Conservation (phyloP, 2,113 vertebrate genomes). For the Macrotis lagotis region DNA sequence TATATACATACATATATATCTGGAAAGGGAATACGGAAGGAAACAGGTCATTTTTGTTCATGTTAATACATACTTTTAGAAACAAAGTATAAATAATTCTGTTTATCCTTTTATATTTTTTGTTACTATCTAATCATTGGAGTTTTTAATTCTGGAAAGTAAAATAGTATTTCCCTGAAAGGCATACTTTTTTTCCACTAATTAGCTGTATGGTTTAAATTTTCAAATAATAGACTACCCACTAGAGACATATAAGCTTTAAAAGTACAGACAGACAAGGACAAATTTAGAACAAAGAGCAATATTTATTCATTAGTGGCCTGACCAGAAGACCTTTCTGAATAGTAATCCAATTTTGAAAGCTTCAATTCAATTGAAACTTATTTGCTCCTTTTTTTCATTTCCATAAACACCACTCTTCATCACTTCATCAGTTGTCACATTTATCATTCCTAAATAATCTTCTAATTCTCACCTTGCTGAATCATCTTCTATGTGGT, state of each 20-base stretch:
- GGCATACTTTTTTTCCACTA: neutral
- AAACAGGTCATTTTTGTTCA: neutral
- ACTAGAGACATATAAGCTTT: neutral
- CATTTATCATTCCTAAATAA: neutral
- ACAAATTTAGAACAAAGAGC: conserved; percentile 22
- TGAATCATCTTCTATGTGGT: neutral
- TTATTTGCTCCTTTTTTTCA: neutral
- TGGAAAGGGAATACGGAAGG: neutral
- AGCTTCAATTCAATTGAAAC: conserved; percentile 38
- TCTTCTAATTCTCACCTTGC: neutral
- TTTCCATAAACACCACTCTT: neutral
- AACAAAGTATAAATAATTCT: neutral
- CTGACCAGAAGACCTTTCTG: conserved; percentile 12
- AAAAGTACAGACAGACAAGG: conserved; percentile 29
- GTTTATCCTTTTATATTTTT: neutral
- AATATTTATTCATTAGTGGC: neutral
- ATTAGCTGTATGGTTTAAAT: neutral
- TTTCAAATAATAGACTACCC: conserved; percentile 14
- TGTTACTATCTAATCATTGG: neutral
- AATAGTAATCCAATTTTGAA: conserved; percentile 25
- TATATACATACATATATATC: no score
- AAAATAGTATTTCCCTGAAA: neutral
- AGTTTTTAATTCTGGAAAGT: conserved; percentile 33
- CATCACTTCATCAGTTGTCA: neutral
- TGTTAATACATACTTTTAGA: neutral